Percentiles rank a stretch among this genome's conserved stretches.
Conservation (phyloP, 1,140 invertebrate species). For the Lepidotrigona ventralis region DNA sequence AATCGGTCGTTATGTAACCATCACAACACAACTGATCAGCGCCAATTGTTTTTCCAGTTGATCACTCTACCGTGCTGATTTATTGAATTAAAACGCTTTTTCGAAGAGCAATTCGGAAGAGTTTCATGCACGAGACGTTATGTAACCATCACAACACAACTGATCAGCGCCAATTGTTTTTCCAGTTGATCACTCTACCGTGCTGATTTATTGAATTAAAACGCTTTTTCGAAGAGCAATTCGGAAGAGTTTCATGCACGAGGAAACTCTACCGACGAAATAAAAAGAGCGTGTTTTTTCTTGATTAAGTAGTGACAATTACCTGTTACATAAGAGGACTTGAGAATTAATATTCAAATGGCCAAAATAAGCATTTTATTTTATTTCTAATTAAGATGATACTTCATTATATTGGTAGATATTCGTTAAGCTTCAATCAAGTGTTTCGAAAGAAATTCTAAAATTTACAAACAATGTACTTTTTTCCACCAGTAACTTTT, state of each 20-base stretch:
- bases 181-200: not conserved
- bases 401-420: no score
- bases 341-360: no score
- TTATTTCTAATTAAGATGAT: no score
- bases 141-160: slow-evolving; percentile 41
- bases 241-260: not conserved
- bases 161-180: slow-evolving; percentile 37
- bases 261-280: not conserved
- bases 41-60: slow-evolving; percentile 26
- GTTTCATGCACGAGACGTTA: slow-evolving; percentile 43
- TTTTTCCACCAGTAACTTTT: no score
- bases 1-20: slow-evolving; percentile 57
- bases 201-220: not conserved
- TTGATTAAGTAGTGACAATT: no score
- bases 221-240: not conserved
- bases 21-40: slow-evolving; percentile 25
- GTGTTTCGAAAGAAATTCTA: no score
- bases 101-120: no score
- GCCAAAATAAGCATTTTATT: no score
- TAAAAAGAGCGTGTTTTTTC: not conserved
- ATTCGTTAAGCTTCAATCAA: no score
- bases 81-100: not conserved
- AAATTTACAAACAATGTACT: no score
- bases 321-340: no score
- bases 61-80: not conserved